Evolutionary conservation across 2,113 vertebrate genomes (phyloP).

Genomic region (Anhinga rufa): DNA sequence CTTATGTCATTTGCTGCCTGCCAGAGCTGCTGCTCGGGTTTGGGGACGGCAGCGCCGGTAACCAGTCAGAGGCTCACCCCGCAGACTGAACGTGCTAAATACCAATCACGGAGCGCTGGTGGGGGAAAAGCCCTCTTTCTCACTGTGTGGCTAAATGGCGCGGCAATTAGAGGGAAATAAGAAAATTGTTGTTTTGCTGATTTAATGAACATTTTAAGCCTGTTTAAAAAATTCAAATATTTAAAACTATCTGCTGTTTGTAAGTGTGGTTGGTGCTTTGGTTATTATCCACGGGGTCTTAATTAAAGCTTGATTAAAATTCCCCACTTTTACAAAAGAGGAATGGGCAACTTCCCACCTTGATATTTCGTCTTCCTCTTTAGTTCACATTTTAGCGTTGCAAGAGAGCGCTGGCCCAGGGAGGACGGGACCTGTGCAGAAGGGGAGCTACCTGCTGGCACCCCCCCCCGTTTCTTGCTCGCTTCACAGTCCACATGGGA

Average conservation of each 20-base stretch:
- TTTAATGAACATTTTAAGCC: slow-evolving; percentile 77
- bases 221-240: slow-evolving; percentile 67
- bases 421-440: neutral
- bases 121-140: slow-evolving; percentile 43
- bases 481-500: neutral
- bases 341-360: slow-evolving; percentile 49
- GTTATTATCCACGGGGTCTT: slow-evolving; percentile 71
- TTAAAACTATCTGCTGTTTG: slow-evolving; percentile 63
- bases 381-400: neutral
- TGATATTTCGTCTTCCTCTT: slow-evolving; percentile 42
- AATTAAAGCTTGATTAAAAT: slow-evolving; percentile 78
- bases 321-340: slow-evolving; percentile 59
- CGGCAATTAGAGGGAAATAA: slow-evolving; percentile 74
- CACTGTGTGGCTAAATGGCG: slow-evolving; percentile 68
- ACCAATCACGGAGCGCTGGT: slow-evolving; percentile 34
- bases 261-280: slow-evolving; percentile 66
- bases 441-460: neutral
- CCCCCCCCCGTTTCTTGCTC: neutral
- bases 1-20: neutral
- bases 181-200: slow-evolving; percentile 78
- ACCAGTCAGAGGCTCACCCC: neutral
- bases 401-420: neutral
- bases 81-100: neutral
- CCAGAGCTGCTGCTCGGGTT: neutral
- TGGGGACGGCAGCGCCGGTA: neutral